Percentiles rank a stretch among this genome's conserved stretches.
These are phyloP conservation scores for Thamnophis elegans DNA, from an alignment of 2,797 vertebrate species.

Conservation along the genomic window DNA sequence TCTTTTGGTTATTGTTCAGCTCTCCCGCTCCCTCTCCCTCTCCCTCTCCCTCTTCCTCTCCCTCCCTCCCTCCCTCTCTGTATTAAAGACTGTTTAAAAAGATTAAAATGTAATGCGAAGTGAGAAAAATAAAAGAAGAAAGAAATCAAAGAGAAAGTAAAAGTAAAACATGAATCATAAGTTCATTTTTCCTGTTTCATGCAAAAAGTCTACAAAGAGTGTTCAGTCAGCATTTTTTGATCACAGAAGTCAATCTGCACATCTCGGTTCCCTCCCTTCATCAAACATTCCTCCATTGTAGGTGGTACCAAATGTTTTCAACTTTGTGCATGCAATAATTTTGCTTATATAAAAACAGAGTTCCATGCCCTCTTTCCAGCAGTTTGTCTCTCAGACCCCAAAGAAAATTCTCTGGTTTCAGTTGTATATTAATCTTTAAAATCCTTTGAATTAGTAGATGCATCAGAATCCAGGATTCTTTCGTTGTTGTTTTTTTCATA, in stretches of 20 bases:
- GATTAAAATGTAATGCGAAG: background rate
- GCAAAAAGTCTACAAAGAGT: background rate
- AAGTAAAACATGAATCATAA: background rate
- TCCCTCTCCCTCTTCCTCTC: background rate
- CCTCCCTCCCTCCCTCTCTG: background rate
- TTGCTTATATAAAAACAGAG: background rate
- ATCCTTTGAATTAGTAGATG: background rate
- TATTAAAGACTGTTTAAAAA: background rate
- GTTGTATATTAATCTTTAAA: background rate
- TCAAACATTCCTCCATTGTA: background rate
- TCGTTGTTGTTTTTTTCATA: background rate
- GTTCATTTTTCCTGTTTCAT: background rate
- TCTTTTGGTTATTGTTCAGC: background rate
- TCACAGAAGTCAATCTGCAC: background rate
- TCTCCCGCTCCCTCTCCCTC: too few species aligned
- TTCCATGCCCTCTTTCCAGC: background rate
- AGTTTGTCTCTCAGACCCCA: background rate
- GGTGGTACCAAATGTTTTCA: background rate
- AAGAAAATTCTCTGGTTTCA: background rate
- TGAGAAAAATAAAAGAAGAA: background rate
- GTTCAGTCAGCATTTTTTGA: background rate
- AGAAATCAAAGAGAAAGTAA: background rate
- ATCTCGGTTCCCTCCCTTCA: background rate
- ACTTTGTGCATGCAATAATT: background rate
- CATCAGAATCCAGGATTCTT: background rate